phyloP scores from a whole-genome alignment of 2,797 vertebrate genomes.

The Myoxocephalus aenaeus region DNA sequence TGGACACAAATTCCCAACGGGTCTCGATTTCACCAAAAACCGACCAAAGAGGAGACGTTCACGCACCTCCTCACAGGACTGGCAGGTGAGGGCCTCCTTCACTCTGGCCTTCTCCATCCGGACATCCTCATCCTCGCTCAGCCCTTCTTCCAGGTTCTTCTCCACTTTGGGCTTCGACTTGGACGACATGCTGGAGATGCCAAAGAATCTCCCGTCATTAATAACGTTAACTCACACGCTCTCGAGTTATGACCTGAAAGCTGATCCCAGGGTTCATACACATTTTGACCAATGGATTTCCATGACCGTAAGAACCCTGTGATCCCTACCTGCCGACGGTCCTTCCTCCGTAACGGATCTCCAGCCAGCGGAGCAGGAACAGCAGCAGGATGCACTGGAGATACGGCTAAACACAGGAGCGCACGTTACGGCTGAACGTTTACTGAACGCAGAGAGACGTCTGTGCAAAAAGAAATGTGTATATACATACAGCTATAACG shows the following conservation, averaged over 20 bases:
- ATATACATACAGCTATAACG: conserved; percentile 75
- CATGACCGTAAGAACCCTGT: too few species aligned
- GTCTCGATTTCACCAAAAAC: too few species aligned
- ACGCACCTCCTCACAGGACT: conserved; percentile 85
- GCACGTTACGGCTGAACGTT: conserved; percentile 44
- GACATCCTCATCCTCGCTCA: conserved; percentile 91
- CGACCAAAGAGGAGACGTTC: too few species aligned
- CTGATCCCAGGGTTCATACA: too few species aligned
- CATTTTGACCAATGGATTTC: too few species aligned
- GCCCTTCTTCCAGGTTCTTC: conserved; percentile 80
- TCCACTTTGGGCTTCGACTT: conserved; percentile 74
- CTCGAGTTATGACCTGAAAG: too few species aligned
- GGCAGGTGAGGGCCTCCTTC: conserved; percentile 83
- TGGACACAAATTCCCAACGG: too few species aligned
- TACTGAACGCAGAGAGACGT: fast-evolving
- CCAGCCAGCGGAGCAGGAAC: conserved; percentile 88
- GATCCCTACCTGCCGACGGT: conserved; percentile 88
- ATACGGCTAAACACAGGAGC: conserved; percentile 85
- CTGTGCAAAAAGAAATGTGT: background rate
- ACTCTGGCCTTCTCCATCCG: conserved; percentile 88
- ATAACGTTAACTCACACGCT: too few species aligned
- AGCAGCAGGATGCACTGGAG: conserved; percentile 87
- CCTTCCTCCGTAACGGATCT: conserved; percentile 84
- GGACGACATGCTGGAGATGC: conserved; percentile 78
- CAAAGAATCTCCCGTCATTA: background rate